Evolutionary conservation across 1,140 invertebrate genomes (phyloP).

Genomic region (Lepidurus packardi): DNA sequence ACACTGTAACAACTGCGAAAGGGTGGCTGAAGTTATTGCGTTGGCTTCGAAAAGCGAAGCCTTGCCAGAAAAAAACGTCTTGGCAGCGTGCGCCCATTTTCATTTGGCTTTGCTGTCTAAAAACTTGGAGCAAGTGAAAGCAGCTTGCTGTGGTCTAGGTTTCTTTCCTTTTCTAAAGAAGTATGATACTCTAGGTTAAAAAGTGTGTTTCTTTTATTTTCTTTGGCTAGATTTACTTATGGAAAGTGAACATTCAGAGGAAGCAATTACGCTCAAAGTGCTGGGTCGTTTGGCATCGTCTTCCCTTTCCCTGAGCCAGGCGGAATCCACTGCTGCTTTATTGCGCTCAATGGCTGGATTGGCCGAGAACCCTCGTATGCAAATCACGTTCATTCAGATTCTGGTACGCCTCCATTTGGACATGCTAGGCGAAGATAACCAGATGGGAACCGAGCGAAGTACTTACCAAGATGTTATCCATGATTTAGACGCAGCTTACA

Average conservation of each 20-base stretch:
- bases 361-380: neutral
- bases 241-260: neutral
- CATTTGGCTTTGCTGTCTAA: neutral
- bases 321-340: neutral
- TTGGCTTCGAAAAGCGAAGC: neutral
- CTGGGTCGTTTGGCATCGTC: neutral
- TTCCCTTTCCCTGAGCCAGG: neutral
- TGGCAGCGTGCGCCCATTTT: neutral
- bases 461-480: neutral
- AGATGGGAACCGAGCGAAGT: neutral
- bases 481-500: neutral
- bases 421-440: neutral
- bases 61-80: neutral
- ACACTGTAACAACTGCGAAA: neutral
- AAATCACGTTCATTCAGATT: neutral
- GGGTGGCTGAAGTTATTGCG: neutral
- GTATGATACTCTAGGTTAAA: neutral
- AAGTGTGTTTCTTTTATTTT: neutral
- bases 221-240: neutral
- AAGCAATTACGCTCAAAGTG: neutral
- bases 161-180: neutral
- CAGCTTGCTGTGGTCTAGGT: neutral
- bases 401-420: neutral
- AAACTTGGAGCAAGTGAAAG: neutral
- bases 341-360: neutral